Evolutionary conservation across 2,113 vertebrate species (phyloP), one percentile per base, ranked within the genome.

Genomic region (Pitta sordida): DNA sequence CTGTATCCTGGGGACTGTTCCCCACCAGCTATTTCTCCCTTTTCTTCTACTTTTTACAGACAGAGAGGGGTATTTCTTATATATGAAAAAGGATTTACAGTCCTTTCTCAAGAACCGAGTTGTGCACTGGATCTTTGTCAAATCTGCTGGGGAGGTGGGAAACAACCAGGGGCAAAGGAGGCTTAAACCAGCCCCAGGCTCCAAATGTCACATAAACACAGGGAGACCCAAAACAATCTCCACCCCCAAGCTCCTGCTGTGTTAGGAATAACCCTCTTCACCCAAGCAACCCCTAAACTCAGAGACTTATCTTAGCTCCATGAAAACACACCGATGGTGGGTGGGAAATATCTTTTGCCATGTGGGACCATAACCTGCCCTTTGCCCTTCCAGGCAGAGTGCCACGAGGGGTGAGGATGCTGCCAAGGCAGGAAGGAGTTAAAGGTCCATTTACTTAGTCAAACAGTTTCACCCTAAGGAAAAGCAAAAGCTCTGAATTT

Each of bases 21-120:
- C 20, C 55, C 78, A 59, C 76, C 52, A 49, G 65, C 78, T 77
- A 83, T 62, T 79, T 70, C 92, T 49, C 65, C 34, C 74, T 91
- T 91, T 87, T 94, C 84, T 79, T 86, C 91, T 94, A 84, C 97
- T 96, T 97, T 98, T 97, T 97, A 97, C 79, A 44, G 96, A 49
- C 58, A 76, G 95, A 88, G 71, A 51, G 70, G 79, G 48, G 75
- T 63, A 92, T 95, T 93, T 91, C 41, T 85, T 85, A 27, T 21
- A 53, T 44, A 53, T 56, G 58, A 95, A 51, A 49, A 68, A 77
- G 39, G 76, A 82, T 89, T 83, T 93, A 53, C 60, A 77, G 59
- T 24, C 23, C 58, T 93, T 95, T 95, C 88, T 93, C 86, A 82
- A 71, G 90, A 94, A 59, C 39, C 62, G 62, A 88, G 92, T 74